Evolutionary conservation across 2,888 invertebrate species (phyloP).

Genomic region (Pandemis cinnamomeana): DNA sequence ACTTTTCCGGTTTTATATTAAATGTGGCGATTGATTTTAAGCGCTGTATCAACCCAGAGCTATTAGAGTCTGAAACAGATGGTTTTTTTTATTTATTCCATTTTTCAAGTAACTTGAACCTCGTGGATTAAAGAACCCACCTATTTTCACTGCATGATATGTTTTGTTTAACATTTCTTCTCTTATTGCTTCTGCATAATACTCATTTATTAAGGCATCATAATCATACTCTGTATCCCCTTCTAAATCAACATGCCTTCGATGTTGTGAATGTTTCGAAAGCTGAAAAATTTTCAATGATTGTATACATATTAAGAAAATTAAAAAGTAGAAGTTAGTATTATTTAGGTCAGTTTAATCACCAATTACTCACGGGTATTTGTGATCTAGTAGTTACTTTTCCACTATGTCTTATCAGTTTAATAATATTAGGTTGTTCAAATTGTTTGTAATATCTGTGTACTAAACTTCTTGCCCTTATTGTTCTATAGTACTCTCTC

Average conservation of each 20-base stretch:
- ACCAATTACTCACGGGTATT: background rate
- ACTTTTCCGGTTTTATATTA: background rate
- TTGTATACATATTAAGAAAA: background rate
- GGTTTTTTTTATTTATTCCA: background rate
- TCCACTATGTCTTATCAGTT: slow-evolving; percentile 2
- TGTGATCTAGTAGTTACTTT: background rate
- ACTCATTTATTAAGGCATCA: slow-evolving; percentile 72
- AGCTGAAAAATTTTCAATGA: slow-evolving; percentile 22
- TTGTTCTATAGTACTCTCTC: slow-evolving; percentile 4
- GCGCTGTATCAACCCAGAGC: background rate
- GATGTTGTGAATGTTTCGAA: slow-evolving; percentile 34
- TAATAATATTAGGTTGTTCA: background rate
- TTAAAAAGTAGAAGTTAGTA: background rate
- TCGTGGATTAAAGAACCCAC: slow-evolving; percentile 38
- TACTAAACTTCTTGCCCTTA: background rate
- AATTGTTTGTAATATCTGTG: slow-evolving; percentile 8
- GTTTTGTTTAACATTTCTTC: slow-evolving; percentile 61
- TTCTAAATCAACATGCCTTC: background rate
- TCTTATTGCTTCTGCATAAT: slow-evolving; percentile 65
- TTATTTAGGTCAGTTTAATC: background rate
- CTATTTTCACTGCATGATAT: slow-evolving; percentile 59
- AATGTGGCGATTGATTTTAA: background rate
- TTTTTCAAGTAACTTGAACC: slow-evolving; percentile 43
- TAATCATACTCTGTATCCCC: slow-evolving; percentile 63
- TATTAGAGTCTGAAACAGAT: slow-evolving; percentile 5